Percentiles rank a stretch among this genome's conserved stretches.
Evolutionary conservation across 2,113 vertebrate species (phyloP).

Genomic region (Plectropomus leopardus): DNA sequence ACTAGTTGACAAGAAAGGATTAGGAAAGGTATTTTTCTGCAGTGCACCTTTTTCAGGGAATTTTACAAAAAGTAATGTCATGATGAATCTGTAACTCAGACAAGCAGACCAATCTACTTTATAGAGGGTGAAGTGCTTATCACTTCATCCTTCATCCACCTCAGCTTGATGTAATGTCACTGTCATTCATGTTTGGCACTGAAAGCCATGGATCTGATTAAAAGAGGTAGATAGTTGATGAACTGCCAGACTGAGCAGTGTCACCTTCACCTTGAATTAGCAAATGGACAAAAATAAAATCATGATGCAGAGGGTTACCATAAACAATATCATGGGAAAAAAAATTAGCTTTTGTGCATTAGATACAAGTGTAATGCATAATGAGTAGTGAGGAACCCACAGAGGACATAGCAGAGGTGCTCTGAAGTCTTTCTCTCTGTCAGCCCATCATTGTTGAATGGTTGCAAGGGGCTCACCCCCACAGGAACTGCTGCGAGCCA

Average conservation of each 20-base stretch:
- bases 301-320: too few species aligned
- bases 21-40: too few species aligned
- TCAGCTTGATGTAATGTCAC: slow-evolving; percentile 5
- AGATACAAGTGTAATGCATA: background rate
- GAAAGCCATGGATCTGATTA: slow-evolving; percentile 21
- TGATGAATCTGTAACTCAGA: too few species aligned
- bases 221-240: slow-evolving; percentile 17
- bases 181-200: slow-evolving; percentile 22
- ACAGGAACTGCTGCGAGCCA: slow-evolving; percentile 44
- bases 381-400: background rate
- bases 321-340: background rate
- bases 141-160: background rate
- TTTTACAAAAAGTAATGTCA: too few species aligned
- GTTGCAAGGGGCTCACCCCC: slow-evolving; percentile 44
- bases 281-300: background rate
- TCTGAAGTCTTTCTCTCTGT: slow-evolving; percentile 30
- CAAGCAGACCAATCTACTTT: background rate
- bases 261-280: slow-evolving; percentile 32
- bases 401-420: slow-evolving; percentile 22
- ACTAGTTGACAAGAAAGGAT: background rate
- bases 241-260: background rate
- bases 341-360: background rate
- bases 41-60: background rate
- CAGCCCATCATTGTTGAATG: slow-evolving; percentile 41
- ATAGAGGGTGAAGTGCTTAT: background rate